A percentile compares a stretch with the other conserved stretches of the same genome.
These are phyloP conservation scores for Strix uralensis DNA, from an alignment of 2,113 vertebrate species.

Conservation along the genomic window DNA sequence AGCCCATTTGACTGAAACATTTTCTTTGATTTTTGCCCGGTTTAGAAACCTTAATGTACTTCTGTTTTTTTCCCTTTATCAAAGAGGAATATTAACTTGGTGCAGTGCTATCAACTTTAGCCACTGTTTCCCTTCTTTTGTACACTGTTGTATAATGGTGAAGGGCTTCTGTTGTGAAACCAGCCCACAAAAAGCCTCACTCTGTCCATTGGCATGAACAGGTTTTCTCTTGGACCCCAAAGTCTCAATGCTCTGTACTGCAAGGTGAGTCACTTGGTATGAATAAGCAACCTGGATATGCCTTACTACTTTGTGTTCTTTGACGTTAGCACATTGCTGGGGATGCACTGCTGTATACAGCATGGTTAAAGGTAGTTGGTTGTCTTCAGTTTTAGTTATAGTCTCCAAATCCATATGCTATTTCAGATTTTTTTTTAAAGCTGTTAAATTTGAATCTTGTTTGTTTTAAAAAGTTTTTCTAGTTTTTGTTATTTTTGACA, in stretches of 20 bases:
- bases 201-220: background rate
- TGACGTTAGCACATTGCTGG: accelerated
- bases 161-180: background rate
- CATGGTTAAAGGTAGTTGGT: background rate
- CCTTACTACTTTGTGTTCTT: accelerated
- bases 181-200: background rate
- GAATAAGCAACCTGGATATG: accelerated
- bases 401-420: background rate
- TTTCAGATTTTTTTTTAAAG: background rate
- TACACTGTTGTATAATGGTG: background rate
- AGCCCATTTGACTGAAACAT: background rate
- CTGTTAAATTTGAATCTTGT: background rate
- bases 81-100: background rate
- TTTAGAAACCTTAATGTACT: background rate
- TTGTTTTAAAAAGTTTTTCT: background rate
- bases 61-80: background rate
- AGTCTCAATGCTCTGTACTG: background rate
- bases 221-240: background rate
- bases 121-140: background rate
- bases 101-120: background rate
- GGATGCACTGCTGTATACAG: background rate
- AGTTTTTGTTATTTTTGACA: constrained; percentile 59
- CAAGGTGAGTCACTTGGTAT: background rate
- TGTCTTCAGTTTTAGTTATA: background rate
- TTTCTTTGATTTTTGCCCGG: background rate